Conservation (phyloP, 2,113 vertebrate genomes). For the Bubalus kerabau region DNA sequence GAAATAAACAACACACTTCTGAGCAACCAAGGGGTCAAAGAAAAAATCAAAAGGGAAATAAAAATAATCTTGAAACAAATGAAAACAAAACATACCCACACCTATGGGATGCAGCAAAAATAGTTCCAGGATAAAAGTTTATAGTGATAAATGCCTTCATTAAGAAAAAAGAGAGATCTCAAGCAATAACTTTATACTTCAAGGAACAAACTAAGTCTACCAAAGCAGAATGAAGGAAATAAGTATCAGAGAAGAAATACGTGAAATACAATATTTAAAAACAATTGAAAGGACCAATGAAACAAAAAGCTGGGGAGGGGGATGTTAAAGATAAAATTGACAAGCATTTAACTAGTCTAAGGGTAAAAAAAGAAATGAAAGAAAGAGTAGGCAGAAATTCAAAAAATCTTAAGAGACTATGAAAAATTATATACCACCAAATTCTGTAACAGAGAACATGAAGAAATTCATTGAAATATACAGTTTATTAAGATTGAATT, state of each 20-base stretch:
- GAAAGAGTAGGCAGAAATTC: background rate
- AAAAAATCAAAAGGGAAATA: background rate
- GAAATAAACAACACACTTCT: background rate
- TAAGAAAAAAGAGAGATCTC: background rate
- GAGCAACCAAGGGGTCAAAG: background rate
- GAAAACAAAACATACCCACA: background rate
- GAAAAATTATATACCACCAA: background rate
- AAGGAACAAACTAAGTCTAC: background rate
- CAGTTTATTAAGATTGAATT: background rate
- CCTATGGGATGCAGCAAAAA: background rate
- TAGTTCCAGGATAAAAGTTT: background rate
- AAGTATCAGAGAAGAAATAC: background rate
- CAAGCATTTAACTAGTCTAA: background rate
- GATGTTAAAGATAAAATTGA: background rate
- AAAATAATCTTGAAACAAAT: background rate
- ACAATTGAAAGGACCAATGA: background rate
- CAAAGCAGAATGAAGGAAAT: background rate
- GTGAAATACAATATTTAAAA: background rate
- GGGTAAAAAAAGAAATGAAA: background rate
- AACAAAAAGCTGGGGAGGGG: background rate
- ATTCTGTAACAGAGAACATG: background rate
- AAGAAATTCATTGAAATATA: background rate
- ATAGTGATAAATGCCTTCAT: background rate
- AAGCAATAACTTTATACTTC: background rate
- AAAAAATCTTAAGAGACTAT: background rate